phyloP scores from a whole-genome alignment of 1,140 invertebrate genomes.

The Solenopsis fugax region DNA sequence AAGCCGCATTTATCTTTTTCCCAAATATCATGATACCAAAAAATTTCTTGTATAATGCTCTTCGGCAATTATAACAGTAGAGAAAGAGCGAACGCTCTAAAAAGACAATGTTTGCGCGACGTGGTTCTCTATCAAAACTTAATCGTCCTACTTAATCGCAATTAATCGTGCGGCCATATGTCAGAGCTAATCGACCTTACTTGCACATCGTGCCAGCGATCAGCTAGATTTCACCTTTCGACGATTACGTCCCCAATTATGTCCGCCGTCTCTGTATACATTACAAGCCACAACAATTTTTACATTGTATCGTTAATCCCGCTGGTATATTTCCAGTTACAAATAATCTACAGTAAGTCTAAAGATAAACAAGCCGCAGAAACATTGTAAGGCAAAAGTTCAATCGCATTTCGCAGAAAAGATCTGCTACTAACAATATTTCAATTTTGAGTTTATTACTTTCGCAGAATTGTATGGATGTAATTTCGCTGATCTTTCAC shows the following conservation, averaged over 20 bases:
- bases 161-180: conserved; percentile 76
- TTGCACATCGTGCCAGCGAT: conserved; percentile 67
- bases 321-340: background rate
- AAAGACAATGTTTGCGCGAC: conserved; percentile 62
- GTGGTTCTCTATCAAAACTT: conserved; percentile 73
- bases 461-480: conserved; percentile 6
- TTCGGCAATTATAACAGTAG: background rate
- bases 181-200: conserved; percentile 73
- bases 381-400: background rate
- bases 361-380: background rate
- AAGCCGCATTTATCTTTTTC: background rate
- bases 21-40: background rate
- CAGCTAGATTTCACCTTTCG: conserved; percentile 54
- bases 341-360: background rate
- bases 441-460: conserved; percentile 3
- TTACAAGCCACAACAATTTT: conserved; percentile 1
- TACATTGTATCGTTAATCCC: conserved; percentile 36
- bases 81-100: conserved; percentile 1
- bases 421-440: background rate
- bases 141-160: conserved; percentile 71
- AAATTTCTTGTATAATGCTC: background rate
- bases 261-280: conserved; percentile 3
- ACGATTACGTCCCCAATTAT: conserved; percentile 44
- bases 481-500: background rate
- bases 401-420: background rate